A percentile compares a stretch with the other conserved stretches of the same genome.
Evolutionary conservation across 1,140 invertebrate species (phyloP).

Genomic region (Nephila pilipes): DNA sequence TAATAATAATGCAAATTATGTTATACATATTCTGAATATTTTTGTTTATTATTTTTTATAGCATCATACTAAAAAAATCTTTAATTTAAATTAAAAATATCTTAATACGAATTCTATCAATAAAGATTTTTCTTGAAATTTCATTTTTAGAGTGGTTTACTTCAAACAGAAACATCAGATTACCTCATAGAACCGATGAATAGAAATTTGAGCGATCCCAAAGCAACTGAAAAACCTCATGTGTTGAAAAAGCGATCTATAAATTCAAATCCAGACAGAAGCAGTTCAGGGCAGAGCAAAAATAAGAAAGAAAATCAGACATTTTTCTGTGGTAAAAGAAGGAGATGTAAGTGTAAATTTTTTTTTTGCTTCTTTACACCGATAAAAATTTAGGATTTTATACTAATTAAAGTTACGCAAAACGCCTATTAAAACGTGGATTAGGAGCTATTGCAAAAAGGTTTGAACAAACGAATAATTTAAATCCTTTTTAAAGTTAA

Average conservation of each 20-base stretch:
- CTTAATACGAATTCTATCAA: too few species aligned
- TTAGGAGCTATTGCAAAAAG: too few species aligned
- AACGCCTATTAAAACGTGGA: too few species aligned
- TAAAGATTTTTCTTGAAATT: background rate
- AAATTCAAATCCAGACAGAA: background rate
- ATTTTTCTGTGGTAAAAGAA: constrained; percentile 60
- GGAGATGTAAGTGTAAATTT: constrained; percentile 57
- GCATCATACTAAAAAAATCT: too few species aligned
- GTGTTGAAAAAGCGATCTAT: constrained; percentile 4
- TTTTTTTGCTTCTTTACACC: background rate
- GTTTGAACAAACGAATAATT: too few species aligned
- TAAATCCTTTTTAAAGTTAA: too few species aligned
- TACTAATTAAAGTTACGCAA: too few species aligned
- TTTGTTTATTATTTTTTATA: too few species aligned
- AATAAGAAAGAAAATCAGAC: background rate
- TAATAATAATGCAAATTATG: too few species aligned
- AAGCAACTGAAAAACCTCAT: background rate
- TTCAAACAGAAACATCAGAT: constrained; percentile 40
- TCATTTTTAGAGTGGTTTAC: constrained; percentile 38
- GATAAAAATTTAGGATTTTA: background rate
- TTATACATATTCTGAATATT: too few species aligned
- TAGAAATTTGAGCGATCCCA: background rate
- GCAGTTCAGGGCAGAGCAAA: background rate
- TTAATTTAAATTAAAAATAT: too few species aligned
- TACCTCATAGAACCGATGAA: constrained; percentile 51